Conservation (phyloP, 2,888 invertebrate genomes). For the Epirrhoe alternata region DNA sequence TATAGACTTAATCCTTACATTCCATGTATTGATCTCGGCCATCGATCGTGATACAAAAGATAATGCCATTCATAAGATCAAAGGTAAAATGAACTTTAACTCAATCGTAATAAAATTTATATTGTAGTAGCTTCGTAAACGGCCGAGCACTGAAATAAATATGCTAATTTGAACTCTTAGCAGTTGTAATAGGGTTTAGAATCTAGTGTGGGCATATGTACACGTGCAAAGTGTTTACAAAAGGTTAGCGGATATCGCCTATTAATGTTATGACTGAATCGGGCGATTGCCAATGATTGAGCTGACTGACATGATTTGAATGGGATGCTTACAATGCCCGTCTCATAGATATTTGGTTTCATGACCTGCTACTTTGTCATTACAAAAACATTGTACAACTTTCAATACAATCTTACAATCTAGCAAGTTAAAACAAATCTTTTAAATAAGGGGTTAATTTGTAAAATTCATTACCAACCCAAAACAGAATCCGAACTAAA, state of each 20-base stretch:
- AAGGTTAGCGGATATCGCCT: slow-evolving; percentile 79
- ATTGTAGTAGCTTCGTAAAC: background rate
- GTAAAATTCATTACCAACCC: slow-evolving; percentile 61
- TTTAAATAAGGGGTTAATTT: background rate
- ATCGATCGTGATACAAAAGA: slow-evolving; percentile 63
- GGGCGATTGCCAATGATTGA: slow-evolving; percentile 76
- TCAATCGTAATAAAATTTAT: background rate
- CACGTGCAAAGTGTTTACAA: slow-evolving; percentile 74
- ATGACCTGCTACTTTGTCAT: slow-evolving; percentile 11
- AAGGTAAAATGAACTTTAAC: slow-evolving; percentile 1
- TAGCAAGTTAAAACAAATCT: background rate
- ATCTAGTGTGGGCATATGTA: slow-evolving; percentile 43
- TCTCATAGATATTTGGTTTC: slow-evolving; percentile 18
- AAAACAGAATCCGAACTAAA: slow-evolving; percentile 55
- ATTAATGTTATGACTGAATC: slow-evolving; percentile 77
- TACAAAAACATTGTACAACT: background rate
- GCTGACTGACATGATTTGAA: slow-evolving; percentile 47
- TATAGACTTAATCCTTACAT: slow-evolving; percentile 60
- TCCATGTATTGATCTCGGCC: slow-evolving; percentile 70
- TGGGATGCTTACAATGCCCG: slow-evolving; percentile 39
- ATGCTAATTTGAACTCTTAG: slow-evolving; percentile 38
- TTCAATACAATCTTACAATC: background rate
- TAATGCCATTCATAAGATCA: slow-evolving; percentile 35
- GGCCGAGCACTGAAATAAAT: slow-evolving; percentile 2
- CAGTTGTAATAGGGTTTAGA: slow-evolving; percentile 37